Base-by-base conservation (phyloP, 2,797 vertebrate genomes). In the Anguilla obscura region DNA sequence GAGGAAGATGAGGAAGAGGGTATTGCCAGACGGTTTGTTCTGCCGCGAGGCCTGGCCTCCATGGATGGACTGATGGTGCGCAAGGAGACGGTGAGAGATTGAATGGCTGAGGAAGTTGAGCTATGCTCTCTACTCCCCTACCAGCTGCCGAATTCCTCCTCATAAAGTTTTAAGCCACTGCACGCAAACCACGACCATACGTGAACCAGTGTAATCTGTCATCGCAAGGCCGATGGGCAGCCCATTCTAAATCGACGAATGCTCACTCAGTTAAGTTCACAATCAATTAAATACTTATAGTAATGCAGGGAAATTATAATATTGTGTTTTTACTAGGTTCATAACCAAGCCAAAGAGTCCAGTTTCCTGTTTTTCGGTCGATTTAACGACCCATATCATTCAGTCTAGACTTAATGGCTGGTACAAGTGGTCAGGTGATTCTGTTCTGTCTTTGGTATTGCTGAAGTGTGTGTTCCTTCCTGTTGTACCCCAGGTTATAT, bases 31-130 rank as follows among this genome's bases (percentile, higher is more conserved):
- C 96, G 95, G 91, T 97, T 98, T 2, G 94, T 99, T 93, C 96
- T 97, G 74, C 97, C 97, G 30, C 98, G 98, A 52, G 97, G 99
- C 92, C 97, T 99, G 93, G 97, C 99, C 90, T 96, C 98, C 89
- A 97, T 98, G 4, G 97, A 99, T 94, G 98, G 99, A 94, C 97
- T 99, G 92, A 98, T 99, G 97, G 98, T 99, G 94, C 98, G 98
- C 88, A 98, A 99, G 95, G 97, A 98, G 93, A 96, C 97, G n/a
- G 97, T 97, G 89, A 99, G 98, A 95, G 98, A 97, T 88, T 96
- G 97, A 86, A 91, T 87, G 83, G 97, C 98, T 90, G 97, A 97
- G 92, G 96, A 96, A 88, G 94, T 96, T 88, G 96, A 98, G 90
- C 94, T 96, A 30, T 96, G 97, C 87, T 96, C 98, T 90, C 97